Conservation (phyloP, 37 sponge, comb jelly and placozoan genomes). For the Haliclona indistincta region DNA sequence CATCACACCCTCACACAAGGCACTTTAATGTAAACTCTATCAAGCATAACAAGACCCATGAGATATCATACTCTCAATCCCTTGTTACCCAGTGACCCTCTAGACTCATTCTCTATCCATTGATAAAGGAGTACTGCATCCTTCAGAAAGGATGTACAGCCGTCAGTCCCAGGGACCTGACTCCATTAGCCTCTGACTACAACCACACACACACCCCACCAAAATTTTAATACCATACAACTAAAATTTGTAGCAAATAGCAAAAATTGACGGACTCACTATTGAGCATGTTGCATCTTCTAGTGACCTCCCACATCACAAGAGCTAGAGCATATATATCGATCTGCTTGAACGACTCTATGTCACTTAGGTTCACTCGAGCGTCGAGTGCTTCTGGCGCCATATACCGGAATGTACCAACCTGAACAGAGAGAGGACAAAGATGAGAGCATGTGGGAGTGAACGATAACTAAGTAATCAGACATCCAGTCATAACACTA, state of each 20-base stretch:
- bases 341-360: slow-evolving; percentile 92
- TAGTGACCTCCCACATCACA: slow-evolving; percentile 88
- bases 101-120: background rate
- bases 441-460: background rate
- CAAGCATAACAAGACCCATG: too few relatives aligned
- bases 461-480: too few relatives aligned
- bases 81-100: background rate
- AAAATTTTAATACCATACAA: too few relatives aligned
- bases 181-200: background rate
- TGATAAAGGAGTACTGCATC: background rate
- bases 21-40: too few relatives aligned
- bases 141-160: background rate
- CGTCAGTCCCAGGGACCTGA: too few relatives aligned
- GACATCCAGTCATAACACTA: too few relatives aligned
- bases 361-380: slow-evolving; percentile 72
- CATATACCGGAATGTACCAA: slow-evolving; percentile 91
- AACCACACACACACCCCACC: background rate
- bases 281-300: slow-evolving; percentile 38
- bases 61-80: too few relatives aligned
- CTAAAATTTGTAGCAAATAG: too few relatives aligned
- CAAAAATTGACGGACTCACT: slow-evolving; percentile 7
- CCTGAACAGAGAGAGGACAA: slow-evolving; percentile 37
- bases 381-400: slow-evolving; percentile 90
- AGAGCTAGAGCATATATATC: slow-evolving; percentile 88
- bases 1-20: too few relatives aligned